Base-by-base conservation (phyloP, 2,888 invertebrate genomes). In the Pristionchus maxplancki region DNA sequence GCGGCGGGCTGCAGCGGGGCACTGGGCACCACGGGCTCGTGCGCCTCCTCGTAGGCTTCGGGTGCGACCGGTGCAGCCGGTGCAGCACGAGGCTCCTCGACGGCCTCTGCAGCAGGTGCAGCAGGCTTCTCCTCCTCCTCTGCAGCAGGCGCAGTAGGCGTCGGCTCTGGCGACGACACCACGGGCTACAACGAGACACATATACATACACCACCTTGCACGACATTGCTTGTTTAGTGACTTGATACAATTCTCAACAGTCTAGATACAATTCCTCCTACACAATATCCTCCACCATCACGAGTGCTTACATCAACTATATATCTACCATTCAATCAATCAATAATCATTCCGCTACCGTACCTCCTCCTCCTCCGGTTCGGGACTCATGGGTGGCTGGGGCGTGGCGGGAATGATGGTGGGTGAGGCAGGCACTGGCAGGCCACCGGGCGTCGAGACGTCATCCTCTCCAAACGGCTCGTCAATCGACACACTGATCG, bases 351-450 rank as follows among this genome's bases (percentile, higher is more conserved):
- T 9, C 53, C 13, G 24, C 37, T 84, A 84, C 83, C 53, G 83
- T 84, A 84, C 83, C 83, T 84, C 83, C 24, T 84, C 58, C 34
- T 40, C 85, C n/a, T 40, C 24, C 28, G 37, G 85, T 31, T 86
- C 85, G n/a, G 85, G 85, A 86, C 64, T 67, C 44, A 44, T 34
- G 28, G 85, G 85, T 58, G 85, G 85, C 31, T 86, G 85, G n/a
- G 85, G 85, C 20, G 85, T 86, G 85, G 85, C 85, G 31, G 85
- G 85, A 11, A 86, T 86, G 48, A 86, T 53, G 67, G 85, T 86
- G 48, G 85, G 85, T 8, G 85, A 86, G n/a, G 64, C 28, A 31
- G 85, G 85, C 13, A 86, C 85, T 28, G 85, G 85, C 9, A 86
- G 85, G 28, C 83, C 83, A 1, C 58, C 83, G 24, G 83, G 83